Percentiles rank a stretch among this genome's conserved stretches.
Conservation (phyloP, 2,888 invertebrate genomes). For the Linnaemya vulpina region DNA sequence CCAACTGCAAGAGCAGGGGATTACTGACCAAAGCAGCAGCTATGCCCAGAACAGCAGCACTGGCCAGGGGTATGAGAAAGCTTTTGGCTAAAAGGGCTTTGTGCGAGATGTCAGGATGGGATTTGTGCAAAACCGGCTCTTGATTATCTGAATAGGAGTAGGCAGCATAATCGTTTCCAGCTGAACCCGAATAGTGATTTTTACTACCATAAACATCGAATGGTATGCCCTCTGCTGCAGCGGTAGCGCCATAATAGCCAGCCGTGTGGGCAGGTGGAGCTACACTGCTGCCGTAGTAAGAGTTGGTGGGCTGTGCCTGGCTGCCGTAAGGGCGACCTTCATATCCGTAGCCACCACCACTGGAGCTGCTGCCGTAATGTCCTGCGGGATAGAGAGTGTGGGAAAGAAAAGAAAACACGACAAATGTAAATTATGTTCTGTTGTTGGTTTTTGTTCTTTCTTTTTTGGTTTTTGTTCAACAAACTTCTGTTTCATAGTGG, state of each 20-base stretch:
- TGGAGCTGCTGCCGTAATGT: slow-evolving; percentile 72
- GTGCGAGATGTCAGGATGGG: slow-evolving; percentile 76
- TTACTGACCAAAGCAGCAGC: slow-evolving; percentile 91
- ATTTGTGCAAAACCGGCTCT: slow-evolving; percentile 76
- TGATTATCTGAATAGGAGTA: slow-evolving; percentile 75
- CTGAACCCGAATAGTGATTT: slow-evolving; percentile 75
- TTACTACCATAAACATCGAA: slow-evolving; percentile 79
- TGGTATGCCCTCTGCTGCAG: slow-evolving; percentile 77
- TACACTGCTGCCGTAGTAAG: slow-evolving; percentile 43
- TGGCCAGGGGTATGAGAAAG: slow-evolving; percentile 89
- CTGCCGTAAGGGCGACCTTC: slow-evolving; percentile 76
- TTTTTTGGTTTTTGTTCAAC: neutral
- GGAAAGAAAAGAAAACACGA: slow-evolving; percentile 29
- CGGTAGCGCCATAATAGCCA: slow-evolving; percentile 73
- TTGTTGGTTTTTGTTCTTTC: slow-evolving; percentile 22
- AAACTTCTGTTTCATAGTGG: slow-evolving; percentile 43
- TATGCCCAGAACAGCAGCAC: slow-evolving; percentile 91
- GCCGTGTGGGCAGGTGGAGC: slow-evolving; percentile 48
- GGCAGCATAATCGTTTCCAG: slow-evolving; percentile 77
- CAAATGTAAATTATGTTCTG: slow-evolving; percentile 60
- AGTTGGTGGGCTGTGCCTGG: slow-evolving; percentile 59
- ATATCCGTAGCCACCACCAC: slow-evolving; percentile 73
- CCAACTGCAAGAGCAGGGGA: slow-evolving; percentile 90
- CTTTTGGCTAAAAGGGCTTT: slow-evolving; percentile 84
- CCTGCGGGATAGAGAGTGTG: slow-evolving; percentile 71